Conservation (phyloP, 1,140 invertebrate species). For the Ceratina japonica region DNA sequence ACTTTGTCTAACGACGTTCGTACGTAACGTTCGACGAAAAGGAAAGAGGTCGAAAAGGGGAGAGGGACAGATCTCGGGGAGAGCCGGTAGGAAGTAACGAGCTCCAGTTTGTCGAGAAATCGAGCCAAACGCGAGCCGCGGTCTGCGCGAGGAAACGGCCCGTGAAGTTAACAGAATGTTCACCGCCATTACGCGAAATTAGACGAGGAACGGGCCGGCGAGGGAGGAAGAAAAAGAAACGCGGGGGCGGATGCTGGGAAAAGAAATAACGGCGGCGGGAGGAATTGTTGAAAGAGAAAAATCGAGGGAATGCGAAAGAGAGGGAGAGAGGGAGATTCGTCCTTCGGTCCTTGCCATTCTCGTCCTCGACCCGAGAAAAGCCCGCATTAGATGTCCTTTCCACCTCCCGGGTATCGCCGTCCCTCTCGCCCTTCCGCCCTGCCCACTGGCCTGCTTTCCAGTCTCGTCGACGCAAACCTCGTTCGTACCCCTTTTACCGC, state of each 20-base stretch:
- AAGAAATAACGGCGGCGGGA: not conserved
- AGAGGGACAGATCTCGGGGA: not conserved
- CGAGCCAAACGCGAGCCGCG: not conserved
- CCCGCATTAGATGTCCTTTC: constrained; percentile 39
- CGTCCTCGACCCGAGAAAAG: constrained; percentile 45
- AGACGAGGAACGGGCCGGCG: not conserved
- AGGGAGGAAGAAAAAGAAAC: not conserved
- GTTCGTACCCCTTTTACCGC: constrained; percentile 30
- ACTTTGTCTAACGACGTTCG: not conserved
- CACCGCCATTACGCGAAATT: constrained; percentile 8
- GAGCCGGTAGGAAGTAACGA: not conserved
- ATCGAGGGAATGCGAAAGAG: not conserved
- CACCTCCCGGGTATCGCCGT: not conserved
- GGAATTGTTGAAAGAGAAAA: not conserved
- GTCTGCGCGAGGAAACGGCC: not conserved
- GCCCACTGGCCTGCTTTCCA: constrained; percentile 31
- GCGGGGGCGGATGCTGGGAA: not conserved
- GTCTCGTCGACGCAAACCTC: constrained; percentile 13
- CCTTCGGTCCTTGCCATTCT: constrained; percentile 30
- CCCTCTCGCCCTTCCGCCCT: constrained; percentile 5
- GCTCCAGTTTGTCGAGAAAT: not conserved
- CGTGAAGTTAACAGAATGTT: not conserved
- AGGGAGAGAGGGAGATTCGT: not conserved
- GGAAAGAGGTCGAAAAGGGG: not conserved
- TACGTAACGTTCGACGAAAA: not conserved